Base-by-base conservation (phyloP, 2,888 invertebrate genomes). In the Standfussiana lucernea region DNA sequence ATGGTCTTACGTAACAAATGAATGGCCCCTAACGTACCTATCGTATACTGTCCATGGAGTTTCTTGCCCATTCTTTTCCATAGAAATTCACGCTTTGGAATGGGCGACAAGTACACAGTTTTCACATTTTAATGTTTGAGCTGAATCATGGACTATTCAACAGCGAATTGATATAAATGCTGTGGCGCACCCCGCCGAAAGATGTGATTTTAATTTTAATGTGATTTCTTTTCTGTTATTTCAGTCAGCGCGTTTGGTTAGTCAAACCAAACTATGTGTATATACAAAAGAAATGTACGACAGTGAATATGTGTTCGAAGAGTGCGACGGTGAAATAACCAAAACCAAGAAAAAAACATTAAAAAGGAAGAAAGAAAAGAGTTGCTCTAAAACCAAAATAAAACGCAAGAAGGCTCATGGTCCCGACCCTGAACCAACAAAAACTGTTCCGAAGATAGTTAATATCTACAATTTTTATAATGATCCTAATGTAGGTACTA, bases 381-480 rank as follows among this genome's bases (percentile, higher is more conserved):
- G 6, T 37, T 2, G 2, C 13, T 37, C 37, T 11, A 24, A 62
- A 62, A 24, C 13, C 62, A 62, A 62, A 37, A n/a, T 2, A 2
- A 62, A 62, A 62, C 37, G 13, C 6, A 37, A 7, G 6, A 37
- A 62, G 37, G 24, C 3, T 10, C 13, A 0, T 24, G 24, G 37
- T 24, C 37, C 62, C 18, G 18, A 28, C 8, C 28, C 18, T 6
- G 28, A 32, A n/a, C 24, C 50, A 50, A 50, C 24, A 32, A 32
- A 32, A 7, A 8, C 2, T n/a, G n/a, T 13, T n/a, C n/a, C 11
- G 4, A n/a, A 53, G 1, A 11, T 32, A 0, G 8, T 10, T 0
- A 5, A 61, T 24, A 21, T 61, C 10, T 35, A 61, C 35, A 35
- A 61, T 35, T 61, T 21, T 7, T 61, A 21, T 21, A 59, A 21